These are phyloP conservation scores for Philopedon plagiatum DNA, from an alignment of 2,888 invertebrate genomes.

Conservation along the genomic window DNA sequence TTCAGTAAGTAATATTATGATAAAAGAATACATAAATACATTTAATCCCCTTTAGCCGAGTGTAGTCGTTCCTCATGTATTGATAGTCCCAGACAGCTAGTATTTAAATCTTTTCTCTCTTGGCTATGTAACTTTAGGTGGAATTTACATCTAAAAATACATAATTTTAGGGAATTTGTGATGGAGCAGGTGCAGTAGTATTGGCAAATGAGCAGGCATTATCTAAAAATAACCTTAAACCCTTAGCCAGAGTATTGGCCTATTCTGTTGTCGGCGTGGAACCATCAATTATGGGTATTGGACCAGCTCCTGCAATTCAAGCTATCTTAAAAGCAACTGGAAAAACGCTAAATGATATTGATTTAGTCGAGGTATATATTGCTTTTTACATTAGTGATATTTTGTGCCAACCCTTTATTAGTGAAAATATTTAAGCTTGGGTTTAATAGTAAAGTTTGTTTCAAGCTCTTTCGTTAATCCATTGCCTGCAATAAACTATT, in stretches of 20 bases:
- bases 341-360: constrained; percentile 87
- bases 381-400: too few relatives aligned
- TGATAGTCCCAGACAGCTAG: too few relatives aligned
- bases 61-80: too few relatives aligned
- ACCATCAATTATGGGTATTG: constrained; percentile 98
- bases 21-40: not conserved
- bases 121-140: too few relatives aligned
- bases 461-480: too few relatives aligned
- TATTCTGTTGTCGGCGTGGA: constrained; percentile 96
- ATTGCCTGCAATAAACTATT: too few relatives aligned
- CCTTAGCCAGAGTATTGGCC: constrained; percentile 91
- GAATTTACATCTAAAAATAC: not conserved
- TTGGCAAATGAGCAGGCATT: constrained; percentile 93
- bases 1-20: constrained; percentile 78
- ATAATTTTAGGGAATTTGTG: constrained; percentile 87
- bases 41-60: too few relatives aligned
- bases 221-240: constrained; percentile 84
- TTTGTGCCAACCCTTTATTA: too few relatives aligned
- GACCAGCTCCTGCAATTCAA: constrained; percentile 94
- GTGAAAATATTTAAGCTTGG: too few relatives aligned
- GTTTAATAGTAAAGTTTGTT: too few relatives aligned
- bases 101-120: too few relatives aligned
- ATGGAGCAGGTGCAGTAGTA: constrained; percentile 95
- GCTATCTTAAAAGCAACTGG: constrained; percentile 86
- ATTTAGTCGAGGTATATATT: constrained; percentile 87